Conservation (phyloP, 2,888 invertebrate species). For the Neoaliturus tenellus region DNA sequence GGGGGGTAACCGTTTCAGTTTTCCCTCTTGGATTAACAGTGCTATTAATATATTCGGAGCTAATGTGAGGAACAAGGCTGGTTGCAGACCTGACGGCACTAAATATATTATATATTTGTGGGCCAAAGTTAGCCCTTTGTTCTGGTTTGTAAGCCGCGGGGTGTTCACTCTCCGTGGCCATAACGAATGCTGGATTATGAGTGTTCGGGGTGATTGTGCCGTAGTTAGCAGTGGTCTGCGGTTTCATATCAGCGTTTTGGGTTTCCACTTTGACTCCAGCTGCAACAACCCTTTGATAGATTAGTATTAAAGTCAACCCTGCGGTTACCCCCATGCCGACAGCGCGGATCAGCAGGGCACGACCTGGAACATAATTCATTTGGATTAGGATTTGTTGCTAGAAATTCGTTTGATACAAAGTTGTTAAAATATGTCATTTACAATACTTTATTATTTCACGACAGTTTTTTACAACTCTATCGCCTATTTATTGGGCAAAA, state of each 20-base stretch:
- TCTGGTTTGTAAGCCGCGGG: background rate
- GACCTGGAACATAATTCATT: background rate
- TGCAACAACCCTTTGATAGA: constrained; percentile 8
- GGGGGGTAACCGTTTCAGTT: background rate
- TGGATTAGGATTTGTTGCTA: no score
- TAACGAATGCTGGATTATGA: background rate
- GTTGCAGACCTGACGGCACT: background rate
- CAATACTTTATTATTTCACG: no score
- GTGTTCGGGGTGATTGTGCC: background rate
- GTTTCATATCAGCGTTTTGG: background rate
- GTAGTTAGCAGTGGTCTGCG: background rate
- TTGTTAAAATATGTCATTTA: no score
- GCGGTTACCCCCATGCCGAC: background rate
- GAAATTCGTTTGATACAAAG: no score
- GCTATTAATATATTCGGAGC: background rate
- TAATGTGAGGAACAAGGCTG: background rate
- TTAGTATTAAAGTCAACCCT: constrained; percentile 3
- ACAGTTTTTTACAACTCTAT: no score
- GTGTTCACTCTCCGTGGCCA: constrained; percentile 2
- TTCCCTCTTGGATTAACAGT: no score
- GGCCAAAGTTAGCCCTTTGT: background rate
- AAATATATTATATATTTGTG: background rate
- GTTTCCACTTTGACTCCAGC: constrained; percentile 6
- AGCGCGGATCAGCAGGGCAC: background rate
- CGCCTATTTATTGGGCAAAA: no score